phyloP scores from a whole-genome alignment of 2,797 vertebrate species.

The Tragopan temminckii region DNA sequence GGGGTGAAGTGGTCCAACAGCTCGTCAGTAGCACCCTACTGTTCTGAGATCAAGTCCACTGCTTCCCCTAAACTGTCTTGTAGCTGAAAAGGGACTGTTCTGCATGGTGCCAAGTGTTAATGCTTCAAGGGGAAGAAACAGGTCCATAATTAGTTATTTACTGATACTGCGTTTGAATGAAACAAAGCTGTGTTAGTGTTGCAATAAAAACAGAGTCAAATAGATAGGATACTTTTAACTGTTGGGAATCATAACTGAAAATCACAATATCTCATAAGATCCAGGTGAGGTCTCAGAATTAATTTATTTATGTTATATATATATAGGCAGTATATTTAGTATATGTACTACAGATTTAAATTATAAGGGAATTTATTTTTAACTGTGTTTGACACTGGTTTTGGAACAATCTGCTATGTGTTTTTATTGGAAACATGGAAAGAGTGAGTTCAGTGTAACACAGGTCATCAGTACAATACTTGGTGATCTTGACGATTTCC shows the following conservation, averaged over 20 bases:
- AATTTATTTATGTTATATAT: neutral
- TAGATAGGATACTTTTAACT: neutral
- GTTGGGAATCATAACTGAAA: neutral
- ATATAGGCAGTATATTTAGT: conserved; percentile 5
- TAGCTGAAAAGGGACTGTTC: neutral
- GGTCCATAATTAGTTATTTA: conserved; percentile 33
- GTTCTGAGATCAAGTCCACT: neutral
- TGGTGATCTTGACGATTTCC: conserved; percentile 75
- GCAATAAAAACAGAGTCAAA: conserved; percentile 1
- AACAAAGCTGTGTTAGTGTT: neutral
- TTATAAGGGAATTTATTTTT: conserved; percentile 63
- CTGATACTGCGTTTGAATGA: neutral
- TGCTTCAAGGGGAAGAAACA: conserved; percentile 2
- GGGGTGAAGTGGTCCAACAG: conserved; percentile 32
- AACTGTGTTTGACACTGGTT: conserved; percentile 73
- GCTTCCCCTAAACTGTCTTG: neutral
- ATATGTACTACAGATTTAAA: neutral
- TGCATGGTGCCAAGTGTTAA: neutral
- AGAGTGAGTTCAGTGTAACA: conserved; percentile 60
- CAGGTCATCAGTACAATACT: conserved; percentile 71
- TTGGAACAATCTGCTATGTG: conserved; percentile 66
- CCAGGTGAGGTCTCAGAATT: neutral
- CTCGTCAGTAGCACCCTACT: conserved; percentile 13
- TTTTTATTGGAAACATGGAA: conserved; percentile 79
- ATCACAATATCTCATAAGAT: neutral